Percentiles rank a stretch among this genome's conserved stretches.
Evolutionary conservation across 2,797 vertebrate species (phyloP).

Genomic region (Sebastes aleutianus): DNA sequence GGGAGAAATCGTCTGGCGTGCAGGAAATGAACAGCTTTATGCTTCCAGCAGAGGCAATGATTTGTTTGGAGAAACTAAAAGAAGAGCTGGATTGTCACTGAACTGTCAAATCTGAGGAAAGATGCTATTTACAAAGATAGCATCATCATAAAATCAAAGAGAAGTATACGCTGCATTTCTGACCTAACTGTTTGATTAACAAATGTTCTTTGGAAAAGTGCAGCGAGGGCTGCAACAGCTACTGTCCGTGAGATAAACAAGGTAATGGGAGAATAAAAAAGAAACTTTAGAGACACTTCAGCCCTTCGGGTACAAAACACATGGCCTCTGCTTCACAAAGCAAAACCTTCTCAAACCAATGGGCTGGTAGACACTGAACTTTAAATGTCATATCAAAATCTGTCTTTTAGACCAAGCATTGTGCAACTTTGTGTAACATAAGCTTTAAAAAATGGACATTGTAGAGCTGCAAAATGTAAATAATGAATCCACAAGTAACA

Average conservation of each 20-base stretch:
- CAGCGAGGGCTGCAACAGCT: background rate
- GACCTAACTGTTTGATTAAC: conserved; percentile 1
- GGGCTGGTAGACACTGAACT: background rate
- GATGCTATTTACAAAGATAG: background rate
- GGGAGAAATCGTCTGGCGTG: conserved; percentile 16
- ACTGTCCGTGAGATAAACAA: background rate
- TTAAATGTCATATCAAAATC: conserved; percentile 9
- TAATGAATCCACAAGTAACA: background rate
- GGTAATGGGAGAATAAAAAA: background rate
- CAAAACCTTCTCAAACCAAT: background rate
- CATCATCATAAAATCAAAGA: background rate
- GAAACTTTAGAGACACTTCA: background rate
- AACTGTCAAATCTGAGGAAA: background rate
- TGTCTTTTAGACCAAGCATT: background rate
- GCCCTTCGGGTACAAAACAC: background rate
- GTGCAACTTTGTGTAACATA: too few relatives aligned
- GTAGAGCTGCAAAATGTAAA: background rate
- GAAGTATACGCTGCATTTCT: background rate
- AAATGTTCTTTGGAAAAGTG: background rate
- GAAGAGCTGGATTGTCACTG: background rate
- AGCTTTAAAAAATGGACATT: background rate
- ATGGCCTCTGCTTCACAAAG: background rate
- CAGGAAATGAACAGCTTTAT: conserved; percentile 22
- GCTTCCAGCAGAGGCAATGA: background rate
- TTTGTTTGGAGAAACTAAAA: conserved; percentile 3